Percentiles rank a stretch among this genome's conserved stretches.
Evolutionary conservation across 1,140 invertebrate genomes (phyloP).

Genomic region (Pogonomyrmex barbatus): DNA sequence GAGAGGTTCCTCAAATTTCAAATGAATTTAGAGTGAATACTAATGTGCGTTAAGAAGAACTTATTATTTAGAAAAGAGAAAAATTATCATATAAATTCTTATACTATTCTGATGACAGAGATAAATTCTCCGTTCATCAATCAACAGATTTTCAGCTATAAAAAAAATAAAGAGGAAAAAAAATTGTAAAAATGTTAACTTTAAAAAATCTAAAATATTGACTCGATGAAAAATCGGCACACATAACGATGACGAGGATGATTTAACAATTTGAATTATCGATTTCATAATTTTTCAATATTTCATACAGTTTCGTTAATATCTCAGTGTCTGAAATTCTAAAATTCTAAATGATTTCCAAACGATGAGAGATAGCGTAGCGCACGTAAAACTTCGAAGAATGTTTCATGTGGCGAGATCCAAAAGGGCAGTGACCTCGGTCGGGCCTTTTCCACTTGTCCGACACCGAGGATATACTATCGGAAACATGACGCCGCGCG

Average conservation of each 20-base stretch:
- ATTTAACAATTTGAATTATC: background rate
- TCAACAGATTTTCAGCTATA: background rate
- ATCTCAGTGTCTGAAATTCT: background rate
- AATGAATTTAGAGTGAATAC: slow-evolving; percentile 4
- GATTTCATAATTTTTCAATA: background rate
- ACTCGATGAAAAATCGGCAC: background rate
- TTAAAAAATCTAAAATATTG: background rate
- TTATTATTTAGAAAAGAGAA: background rate
- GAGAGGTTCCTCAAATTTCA: background rate
- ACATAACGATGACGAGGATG: background rate
- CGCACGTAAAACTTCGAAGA: background rate
- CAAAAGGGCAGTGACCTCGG: slow-evolving; percentile 10
- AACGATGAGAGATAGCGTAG: background rate
- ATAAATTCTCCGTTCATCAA: background rate
- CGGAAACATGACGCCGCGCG: slow-evolving; percentile 2
- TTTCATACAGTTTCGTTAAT: background rate
- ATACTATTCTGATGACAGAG: background rate
- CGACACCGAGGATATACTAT: background rate
- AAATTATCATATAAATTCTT: background rate
- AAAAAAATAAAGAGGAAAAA: background rate
- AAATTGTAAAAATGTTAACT: background rate
- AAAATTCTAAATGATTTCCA: background rate
- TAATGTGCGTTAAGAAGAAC: background rate
- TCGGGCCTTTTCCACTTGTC: slow-evolving; percentile 5
- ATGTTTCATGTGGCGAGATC: background rate